phyloP scores from a whole-genome alignment of 2,888 invertebrate species.

The Ornithoptera priamus region DNA sequence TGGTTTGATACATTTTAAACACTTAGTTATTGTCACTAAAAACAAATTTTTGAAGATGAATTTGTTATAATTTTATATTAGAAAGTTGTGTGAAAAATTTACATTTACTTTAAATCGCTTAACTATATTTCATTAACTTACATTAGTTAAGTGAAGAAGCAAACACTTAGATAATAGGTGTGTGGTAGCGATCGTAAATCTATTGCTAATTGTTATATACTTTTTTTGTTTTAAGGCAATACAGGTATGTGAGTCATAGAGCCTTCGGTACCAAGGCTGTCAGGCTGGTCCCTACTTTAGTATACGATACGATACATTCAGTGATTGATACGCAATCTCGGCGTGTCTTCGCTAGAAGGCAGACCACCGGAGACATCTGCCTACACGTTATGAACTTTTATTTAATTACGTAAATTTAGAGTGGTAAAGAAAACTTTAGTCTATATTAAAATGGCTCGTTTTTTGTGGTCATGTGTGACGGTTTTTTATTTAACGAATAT shows the following conservation, averaged over 20 bases:
- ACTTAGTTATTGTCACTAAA: too few species aligned
- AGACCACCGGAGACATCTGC: conserved; percentile 35
- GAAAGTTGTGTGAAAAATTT: neutral
- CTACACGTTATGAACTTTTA: conserved; percentile 30
- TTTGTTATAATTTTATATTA: neutral
- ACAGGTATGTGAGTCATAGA: conserved; percentile 57
- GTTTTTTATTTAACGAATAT: conserved; percentile 54
- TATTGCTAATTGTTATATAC: conserved; percentile 19
- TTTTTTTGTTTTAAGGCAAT: conserved; percentile 35
- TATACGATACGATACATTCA: conserved; percentile 28
- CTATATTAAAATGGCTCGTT: conserved; percentile 41
- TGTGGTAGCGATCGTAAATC: neutral
- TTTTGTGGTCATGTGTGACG: conserved; percentile 47
- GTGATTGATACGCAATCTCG: conserved; percentile 23
- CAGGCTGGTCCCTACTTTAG: conserved; percentile 49
- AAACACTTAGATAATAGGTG: neutral
- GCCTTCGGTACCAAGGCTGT: conserved; percentile 66
- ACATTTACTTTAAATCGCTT: too few species aligned
- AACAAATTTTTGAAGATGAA: neutral
- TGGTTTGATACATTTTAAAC: too few species aligned
- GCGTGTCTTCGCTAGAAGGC: conserved; percentile 24
- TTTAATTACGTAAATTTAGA: conserved; percentile 21
- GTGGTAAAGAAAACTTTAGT: conserved; percentile 13
- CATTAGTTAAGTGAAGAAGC: neutral
- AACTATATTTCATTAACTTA: neutral